Base-by-base conservation (phyloP, 2,888 invertebrate species). In the Mesorhabditis spiculigera region DNA sequence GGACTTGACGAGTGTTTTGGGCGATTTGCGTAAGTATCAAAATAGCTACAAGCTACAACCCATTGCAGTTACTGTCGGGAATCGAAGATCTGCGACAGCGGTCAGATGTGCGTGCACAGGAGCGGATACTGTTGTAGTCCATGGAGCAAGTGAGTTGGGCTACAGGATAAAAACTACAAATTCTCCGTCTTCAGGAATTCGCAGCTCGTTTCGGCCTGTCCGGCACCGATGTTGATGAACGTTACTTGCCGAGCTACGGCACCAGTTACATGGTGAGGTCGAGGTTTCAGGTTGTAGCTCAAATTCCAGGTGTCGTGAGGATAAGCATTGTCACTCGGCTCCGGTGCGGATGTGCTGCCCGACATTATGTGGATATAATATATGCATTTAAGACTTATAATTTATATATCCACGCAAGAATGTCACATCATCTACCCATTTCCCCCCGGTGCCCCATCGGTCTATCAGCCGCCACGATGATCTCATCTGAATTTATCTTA, bases 101-200 rank as follows among this genome's bases (percentile, higher is more conserved):
- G 58, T 2, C 58, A 50, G 58, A 50, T 50, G 58, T 50, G 58
- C 58, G 58, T 50, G 8, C 58, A 50, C 10, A 50, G n/a, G 58
- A 50, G 10, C n/a, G 58, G 58, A 10, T 50, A 50, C n/a, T 50
- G 58, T 50, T 50, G 58, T n/a, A 50, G 58, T 50, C 58, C 58
- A 50, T 50, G 58, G 58, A 50, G 58, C 58, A 50, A 50, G 58
- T 50, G 58, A 50, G 58, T 50, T n/a, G n/a, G n/a, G 8, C n/a
- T 50, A n/a, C 8, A 50, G 58, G 58, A 10, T 50, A 50, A 50
- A 50, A 50, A n/a, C 58, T 50, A 50, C 58, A 50, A 50, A 10
- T 50, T 50, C 10, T 50, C 58, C 8, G 58, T 50, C 8, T n/a
- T 50, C n/a, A 50, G 58, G 3, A 10, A 50, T 10, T 10, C 58